Evolutionary conservation across 2,797 vertebrate species (phyloP), one percentile per base, ranked within the genome.

Genomic region (Miichthys miiuy): DNA sequence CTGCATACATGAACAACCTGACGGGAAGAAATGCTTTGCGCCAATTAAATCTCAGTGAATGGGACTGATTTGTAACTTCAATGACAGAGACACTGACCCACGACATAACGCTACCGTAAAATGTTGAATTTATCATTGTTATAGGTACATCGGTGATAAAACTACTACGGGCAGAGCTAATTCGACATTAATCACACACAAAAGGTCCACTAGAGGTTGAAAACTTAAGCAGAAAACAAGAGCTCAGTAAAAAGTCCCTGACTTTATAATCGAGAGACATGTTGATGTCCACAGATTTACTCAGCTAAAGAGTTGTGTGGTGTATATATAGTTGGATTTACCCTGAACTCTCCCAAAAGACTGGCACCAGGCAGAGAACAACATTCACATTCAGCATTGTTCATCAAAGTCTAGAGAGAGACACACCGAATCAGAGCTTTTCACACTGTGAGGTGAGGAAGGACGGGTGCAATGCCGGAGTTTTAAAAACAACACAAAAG

Each of bases 31-130:
- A 47, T 51, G 13, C 47, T 23, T 13, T 55, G 9, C 42, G 47
- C 55, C 13, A 10, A 41, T 57, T 70, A 8, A 56, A 30, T 62
- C 17, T 62, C n/a, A 51, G 23, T 65, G 73, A 79, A 79, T 27
- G 65, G 25, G 23, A 57, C 12, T 66, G 50, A 75, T 52, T 56
- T 62, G 8, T 65, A n/a, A 55, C 23, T 34, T 57, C 34, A 9
- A 30, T 30, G 7, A 75, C n/a, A 10, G 54, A 71, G 3, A 42
- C 34, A 8, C 10, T 65, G 17, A 61, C 41, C 16, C 16, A n/a
- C 3, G 12, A 27, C 30, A 13, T 8, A 51, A 51, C 11, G 23
- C 10, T 5, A 41, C 44, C 3, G 52, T 38, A 21, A 20, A 57
- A 48, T 23, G 2, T n/a, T 54, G 6, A 13, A 48, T 68, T 3